phyloP scores from a whole-genome alignment of 1,140 invertebrate genomes.

The Brachystomella parvula region DNA sequence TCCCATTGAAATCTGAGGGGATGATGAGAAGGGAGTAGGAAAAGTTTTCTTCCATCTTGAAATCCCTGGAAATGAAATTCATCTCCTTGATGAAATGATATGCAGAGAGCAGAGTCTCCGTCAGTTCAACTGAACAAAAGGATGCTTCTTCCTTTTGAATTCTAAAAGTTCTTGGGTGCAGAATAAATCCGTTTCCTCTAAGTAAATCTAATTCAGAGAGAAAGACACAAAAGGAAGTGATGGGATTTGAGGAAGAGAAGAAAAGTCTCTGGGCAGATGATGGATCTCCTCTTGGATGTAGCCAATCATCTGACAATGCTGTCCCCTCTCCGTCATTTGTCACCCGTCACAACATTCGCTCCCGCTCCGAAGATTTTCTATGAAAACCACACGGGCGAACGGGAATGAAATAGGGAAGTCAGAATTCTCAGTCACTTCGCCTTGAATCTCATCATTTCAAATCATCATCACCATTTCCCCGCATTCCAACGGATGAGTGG shows the following conservation, averaged over 20 bases:
- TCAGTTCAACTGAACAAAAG: too few relatives aligned
- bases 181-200: slow-evolving; percentile 13
- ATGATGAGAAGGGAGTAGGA: not conserved
- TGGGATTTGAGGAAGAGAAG: slow-evolving; percentile 6
- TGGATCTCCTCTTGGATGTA: slow-evolving; percentile 38
- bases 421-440: not conserved
- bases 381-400: not conserved
- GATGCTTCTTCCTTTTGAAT: not conserved
- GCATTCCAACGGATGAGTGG: not conserved
- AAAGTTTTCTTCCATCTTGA: not conserved
- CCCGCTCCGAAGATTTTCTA: not conserved
- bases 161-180: not conserved
- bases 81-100: not conserved
- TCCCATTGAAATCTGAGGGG: not conserved
- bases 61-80: not conserved
- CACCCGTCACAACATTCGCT: slow-evolving; percentile 33
- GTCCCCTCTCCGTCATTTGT: slow-evolving; percentile 36
- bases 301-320: slow-evolving; percentile 39
- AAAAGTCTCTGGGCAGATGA: slow-evolving; percentile 25
- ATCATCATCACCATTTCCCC: not conserved
- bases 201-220: slow-evolving; percentile 30
- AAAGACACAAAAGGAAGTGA: slow-evolving; percentile 34
- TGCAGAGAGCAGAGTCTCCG: not conserved
- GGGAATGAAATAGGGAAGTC: not conserved
- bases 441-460: not conserved